Percentiles rank a stretch among this genome's conserved stretches.
These are phyloP conservation scores for Amphiprion clarkii DNA, from an alignment of 2,797 vertebrate genomes.

Conservation along the genomic window DNA sequence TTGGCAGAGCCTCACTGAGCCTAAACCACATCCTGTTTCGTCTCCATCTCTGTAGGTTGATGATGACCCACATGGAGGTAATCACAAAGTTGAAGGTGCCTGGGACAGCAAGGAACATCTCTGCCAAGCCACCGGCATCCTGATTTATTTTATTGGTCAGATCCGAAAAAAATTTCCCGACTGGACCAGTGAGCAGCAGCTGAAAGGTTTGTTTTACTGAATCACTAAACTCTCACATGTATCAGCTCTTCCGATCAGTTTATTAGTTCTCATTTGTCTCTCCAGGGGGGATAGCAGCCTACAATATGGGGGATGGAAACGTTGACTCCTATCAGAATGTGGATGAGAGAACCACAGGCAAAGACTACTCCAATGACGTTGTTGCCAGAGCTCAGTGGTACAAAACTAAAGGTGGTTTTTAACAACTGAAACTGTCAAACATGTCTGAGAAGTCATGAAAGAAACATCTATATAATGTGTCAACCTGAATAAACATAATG, in stretches of 20 bases:
- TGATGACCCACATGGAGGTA: slow-evolving; percentile 18
- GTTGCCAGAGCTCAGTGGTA: slow-evolving; percentile 71
- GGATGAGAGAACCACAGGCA: slow-evolving; percentile 20
- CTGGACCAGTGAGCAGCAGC: slow-evolving; percentile 29
- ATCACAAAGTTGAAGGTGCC: accelerated
- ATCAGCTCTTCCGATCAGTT: not conserved
- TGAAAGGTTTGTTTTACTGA: slow-evolving; percentile 68
- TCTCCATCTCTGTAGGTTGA: slow-evolving; percentile 53
- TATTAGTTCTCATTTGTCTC: slow-evolving; percentile 8
- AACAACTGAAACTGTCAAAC: not conserved
- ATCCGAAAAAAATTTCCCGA: not conserved
- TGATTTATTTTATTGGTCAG: slow-evolving; percentile 8
- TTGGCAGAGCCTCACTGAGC: not conserved
- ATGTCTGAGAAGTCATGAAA: not conserved
- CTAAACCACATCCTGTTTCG: not conserved
- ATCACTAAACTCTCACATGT: not conserved
- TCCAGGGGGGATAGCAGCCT: slow-evolving; percentile 68
- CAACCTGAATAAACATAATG: not conserved
- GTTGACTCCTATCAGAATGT: slow-evolving; percentile 12
- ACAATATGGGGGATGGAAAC: slow-evolving; percentile 48
- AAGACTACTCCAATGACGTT: slow-evolving; percentile 69
- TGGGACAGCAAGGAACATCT: slow-evolving; percentile 69
- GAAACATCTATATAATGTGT: too few relatives aligned
- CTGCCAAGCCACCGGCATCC: slow-evolving; percentile 46
- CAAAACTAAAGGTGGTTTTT: not conserved